Evolutionary conservation across 2,113 vertebrate genomes (phyloP).

Genomic region (Toxotes jaculatrix): DNA sequence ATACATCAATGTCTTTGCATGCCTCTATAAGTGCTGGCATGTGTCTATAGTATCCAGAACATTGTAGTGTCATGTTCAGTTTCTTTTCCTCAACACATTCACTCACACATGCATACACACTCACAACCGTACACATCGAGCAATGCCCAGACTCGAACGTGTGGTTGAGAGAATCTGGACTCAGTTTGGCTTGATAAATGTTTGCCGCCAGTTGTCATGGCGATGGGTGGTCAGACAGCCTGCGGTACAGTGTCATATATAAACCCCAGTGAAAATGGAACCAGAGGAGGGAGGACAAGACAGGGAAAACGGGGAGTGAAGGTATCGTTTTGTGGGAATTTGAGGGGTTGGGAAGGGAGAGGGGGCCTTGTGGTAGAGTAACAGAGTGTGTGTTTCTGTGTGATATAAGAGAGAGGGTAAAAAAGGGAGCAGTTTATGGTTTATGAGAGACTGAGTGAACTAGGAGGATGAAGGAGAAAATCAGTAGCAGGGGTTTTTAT

Average conservation of each 20-base stretch:
- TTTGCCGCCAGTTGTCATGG: constrained; percentile 76
- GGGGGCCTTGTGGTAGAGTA: constrained; percentile 42
- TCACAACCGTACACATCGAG: constrained; percentile 31
- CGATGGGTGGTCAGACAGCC: constrained; percentile 63
- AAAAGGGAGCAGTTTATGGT: constrained; percentile 59
- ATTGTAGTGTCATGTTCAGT: constrained; percentile 29
- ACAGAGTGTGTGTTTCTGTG: constrained; percentile 21
- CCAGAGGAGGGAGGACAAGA: constrained; percentile 38
- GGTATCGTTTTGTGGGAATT: constrained; percentile 33
- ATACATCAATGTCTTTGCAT: background rate
- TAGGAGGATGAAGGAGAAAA: constrained; percentile 57
- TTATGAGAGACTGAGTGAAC: constrained; percentile 60
- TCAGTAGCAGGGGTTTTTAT: constrained; percentile 50
- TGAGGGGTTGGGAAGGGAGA: background rate
- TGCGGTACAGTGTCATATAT: constrained; percentile 68
- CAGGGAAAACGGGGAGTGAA: constrained; percentile 45
- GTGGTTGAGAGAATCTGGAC: constrained; percentile 76
- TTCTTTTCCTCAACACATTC: constrained; percentile 11
- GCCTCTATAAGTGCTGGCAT: background rate
- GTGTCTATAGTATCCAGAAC: constrained; percentile 25
- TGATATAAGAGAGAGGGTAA: constrained; percentile 35
- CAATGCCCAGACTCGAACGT: constrained; percentile 51
- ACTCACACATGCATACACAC: constrained; percentile 12
- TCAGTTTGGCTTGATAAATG: constrained; percentile 74
- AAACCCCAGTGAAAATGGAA: constrained; percentile 63